Conservation (phyloP, 2,888 invertebrate species). For the Saturnia japonica region DNA sequence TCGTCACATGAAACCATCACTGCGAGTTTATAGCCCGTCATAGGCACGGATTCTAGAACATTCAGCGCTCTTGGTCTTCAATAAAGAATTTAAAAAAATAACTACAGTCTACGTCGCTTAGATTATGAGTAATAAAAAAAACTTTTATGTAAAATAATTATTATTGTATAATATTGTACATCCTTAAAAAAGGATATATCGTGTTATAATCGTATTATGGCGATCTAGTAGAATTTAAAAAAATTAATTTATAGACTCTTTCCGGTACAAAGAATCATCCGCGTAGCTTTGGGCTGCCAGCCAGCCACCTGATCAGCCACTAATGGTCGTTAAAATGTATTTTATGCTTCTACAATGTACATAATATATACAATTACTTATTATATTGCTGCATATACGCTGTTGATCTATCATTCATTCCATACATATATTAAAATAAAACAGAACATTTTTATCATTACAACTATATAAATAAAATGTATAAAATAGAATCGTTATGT, state of each 20-base stretch:
- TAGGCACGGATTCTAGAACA: not conserved
- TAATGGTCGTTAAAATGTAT: no score
- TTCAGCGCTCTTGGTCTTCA: slow-evolving; percentile 42
- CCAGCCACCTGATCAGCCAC: no score
- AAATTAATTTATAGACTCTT: no score
- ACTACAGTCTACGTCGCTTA: not conserved
- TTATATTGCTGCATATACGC: no score
- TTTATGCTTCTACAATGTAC: not conserved
- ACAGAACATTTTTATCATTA: slow-evolving; percentile 23
- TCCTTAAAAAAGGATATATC: not conserved
- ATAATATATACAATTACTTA: not conserved
- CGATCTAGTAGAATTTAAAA: no score
- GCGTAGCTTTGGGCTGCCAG: no score
- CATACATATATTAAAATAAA: slow-evolving; percentile 5
- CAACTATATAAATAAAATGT: slow-evolving; percentile 33
- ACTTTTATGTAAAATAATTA: not conserved
- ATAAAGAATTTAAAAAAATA: slow-evolving; percentile 34
- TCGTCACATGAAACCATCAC: slow-evolving; percentile 9
- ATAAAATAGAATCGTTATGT: no score
- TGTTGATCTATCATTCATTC: no score
- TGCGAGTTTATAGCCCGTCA: no score
- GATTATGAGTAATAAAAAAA: not conserved
- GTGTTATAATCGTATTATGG: not conserved
- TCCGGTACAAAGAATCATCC: no score
- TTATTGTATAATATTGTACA: no score